Evolutionary conservation across 2,113 vertebrate species (phyloP).

Genomic region (Murina feae): DNA sequence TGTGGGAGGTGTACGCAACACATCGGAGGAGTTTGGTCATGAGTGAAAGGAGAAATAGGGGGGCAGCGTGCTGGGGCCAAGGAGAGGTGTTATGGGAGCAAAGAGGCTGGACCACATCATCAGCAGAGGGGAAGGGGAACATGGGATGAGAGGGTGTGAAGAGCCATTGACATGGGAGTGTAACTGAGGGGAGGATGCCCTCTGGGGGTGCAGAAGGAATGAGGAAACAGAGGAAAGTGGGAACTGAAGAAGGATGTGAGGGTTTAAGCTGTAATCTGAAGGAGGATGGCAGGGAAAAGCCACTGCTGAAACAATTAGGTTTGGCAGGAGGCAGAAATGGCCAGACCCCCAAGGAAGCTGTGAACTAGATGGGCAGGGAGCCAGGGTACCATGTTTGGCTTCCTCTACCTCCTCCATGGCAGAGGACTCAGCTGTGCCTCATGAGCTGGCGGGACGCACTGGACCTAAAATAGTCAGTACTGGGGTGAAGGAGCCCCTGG

Average conservation of each 20-base stretch:
- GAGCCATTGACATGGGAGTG: not conserved
- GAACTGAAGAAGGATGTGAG: not conserved
- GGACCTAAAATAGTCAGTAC: not conserved
- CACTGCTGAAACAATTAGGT: not conserved
- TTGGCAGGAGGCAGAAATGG: not conserved
- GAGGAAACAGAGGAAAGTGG: not conserved
- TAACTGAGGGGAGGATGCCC: not conserved
- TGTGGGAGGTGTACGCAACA: not conserved
- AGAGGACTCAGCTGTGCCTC: not conserved
- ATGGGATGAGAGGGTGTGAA: not conserved
- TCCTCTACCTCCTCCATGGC: not conserved
- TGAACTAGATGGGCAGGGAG: not conserved
- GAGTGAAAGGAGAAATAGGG: slow-evolving; percentile 10
- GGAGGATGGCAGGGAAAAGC: not conserved
- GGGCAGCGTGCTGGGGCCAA: not conserved
- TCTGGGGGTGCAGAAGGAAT: not conserved
- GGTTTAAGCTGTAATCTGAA: not conserved
- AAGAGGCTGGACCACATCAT: fast-evolving
- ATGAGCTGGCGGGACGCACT: not conserved
- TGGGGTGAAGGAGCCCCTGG: not conserved
- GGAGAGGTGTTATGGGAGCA: not conserved
- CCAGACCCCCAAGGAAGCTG: not conserved
- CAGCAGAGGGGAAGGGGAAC: not conserved
- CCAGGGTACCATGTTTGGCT: not conserved
- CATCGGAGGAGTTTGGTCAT: not conserved